A percentile compares a stretch with the other conserved stretches of the same genome.
Conservation (phyloP, 1,140 invertebrate species). For the Odontomachus brunneus region DNA sequence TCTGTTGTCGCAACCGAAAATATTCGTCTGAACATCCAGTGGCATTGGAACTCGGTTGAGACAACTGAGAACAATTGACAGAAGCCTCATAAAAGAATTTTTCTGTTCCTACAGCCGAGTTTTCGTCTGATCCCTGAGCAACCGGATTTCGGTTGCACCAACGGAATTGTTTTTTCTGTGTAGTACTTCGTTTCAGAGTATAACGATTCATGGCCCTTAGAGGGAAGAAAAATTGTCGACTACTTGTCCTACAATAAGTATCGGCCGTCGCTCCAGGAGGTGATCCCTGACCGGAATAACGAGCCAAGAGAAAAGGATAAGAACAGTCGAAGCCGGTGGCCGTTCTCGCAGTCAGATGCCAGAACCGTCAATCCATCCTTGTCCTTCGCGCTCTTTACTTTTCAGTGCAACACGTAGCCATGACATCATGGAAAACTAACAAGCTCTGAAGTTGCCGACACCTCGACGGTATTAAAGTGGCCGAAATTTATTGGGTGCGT, state of each 20-base stretch:
- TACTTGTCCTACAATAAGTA: slow-evolving; percentile 78
- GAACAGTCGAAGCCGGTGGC: neutral
- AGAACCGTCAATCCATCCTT: neutral
- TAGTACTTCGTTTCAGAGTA: too few species aligned
- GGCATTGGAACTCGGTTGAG: too few species aligned
- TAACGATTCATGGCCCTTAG: slow-evolving; percentile 37
- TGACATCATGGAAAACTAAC: slow-evolving; percentile 34
- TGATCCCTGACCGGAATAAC: slow-evolving; percentile 76
- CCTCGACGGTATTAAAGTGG: neutral
- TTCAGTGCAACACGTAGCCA: slow-evolving; percentile 14
- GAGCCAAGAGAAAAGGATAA: slow-evolving; percentile 65
- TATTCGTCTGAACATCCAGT: too few species aligned
- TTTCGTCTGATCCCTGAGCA: too few species aligned
- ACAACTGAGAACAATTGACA: too few species aligned
- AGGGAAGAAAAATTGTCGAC: slow-evolving; percentile 63
- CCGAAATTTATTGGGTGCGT: too few species aligned
- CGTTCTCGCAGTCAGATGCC: neutral
- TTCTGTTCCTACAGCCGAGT: too few species aligned
- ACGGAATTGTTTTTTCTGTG: too few species aligned
- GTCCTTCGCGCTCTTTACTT: slow-evolving; percentile 32
- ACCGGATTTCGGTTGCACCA: too few species aligned
- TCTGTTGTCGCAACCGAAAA: too few species aligned
- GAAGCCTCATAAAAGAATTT: too few species aligned
- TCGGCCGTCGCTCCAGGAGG: slow-evolving; percentile 73
- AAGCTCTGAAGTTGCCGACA: slow-evolving; percentile 44